Base-by-base conservation (phyloP, 1,140 invertebrate genomes). In the Dermatophagoides farinae region DNA sequence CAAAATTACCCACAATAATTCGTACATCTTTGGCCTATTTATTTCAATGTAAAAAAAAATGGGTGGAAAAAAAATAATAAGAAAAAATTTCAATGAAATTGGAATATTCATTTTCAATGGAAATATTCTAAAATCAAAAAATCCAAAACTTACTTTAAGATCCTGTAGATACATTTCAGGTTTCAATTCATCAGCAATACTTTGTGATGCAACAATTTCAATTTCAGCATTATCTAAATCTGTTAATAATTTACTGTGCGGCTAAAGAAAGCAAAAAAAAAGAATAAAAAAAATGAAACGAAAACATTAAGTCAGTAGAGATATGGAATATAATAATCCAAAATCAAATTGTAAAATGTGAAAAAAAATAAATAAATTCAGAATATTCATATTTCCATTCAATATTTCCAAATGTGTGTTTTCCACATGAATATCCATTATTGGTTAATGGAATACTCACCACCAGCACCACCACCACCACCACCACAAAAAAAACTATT, bases 1-100 rank as follows among this genome's bases (percentile, higher is more conserved):
- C 88, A 71, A 97, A 96, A 73, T 97, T 97, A 9, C 90, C 91
- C 61, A 96, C 74, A 66, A 98, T 93, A 49, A 98, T 92, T 52
- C 93, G 78, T 8, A 92, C 85, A 69, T 97, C 92, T 68, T 91
- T 89, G 62, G 85, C 83, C 65, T 72, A 60, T 25, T n/a, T n/a
- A n/a, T n/a, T n/a, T n/a, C n/a, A n/a, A n/a, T n/a, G 18, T 8
- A 39, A 4, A 31, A 31, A 31, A 31, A 8, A 31, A 31, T 31
- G 31, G 31, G 8, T 31, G 31, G 31, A 31, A 4, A n/a, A n/a
- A n/a, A n/a, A n/a, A n/a, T n/a, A n/a, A 4, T 31, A 4, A 31
- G 31, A 31, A 31, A 31, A 8, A 31, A 31, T 31, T 31, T 2
- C 2, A 8, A 4, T 31, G 31, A 31, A 31, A 31, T 2, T 31